Percentiles rank a stretch among this genome's conserved stretches.
These are phyloP conservation scores for Mustelus asterias DNA, from an alignment of 2,113 vertebrate genomes.

Conservation along the genomic window DNA sequence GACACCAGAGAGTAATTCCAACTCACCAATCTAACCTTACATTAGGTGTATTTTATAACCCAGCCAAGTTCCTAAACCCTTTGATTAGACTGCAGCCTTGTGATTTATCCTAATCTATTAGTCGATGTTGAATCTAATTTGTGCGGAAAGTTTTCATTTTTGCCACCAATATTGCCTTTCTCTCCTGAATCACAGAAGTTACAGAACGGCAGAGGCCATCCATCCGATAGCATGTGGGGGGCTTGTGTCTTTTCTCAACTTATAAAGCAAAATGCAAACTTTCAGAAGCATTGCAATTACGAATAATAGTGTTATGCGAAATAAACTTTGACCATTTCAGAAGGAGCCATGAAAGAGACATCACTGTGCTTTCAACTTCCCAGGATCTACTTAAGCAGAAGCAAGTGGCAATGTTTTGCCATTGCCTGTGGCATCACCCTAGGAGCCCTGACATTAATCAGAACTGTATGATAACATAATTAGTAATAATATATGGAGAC, in stretches of 20 bases:
- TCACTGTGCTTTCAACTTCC: neutral
- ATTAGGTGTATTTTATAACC: neutral
- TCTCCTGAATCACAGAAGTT: neutral
- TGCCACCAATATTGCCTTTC: neutral
- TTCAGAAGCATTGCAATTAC: neutral
- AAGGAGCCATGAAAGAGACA: neutral
- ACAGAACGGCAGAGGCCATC: neutral
- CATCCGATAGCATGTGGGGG: neutral
- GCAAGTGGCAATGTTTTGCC: neutral
- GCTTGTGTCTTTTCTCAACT: neutral
- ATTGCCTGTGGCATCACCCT: constrained; percentile 21
- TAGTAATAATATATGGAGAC: constrained; percentile 36
- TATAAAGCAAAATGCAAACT: neutral
- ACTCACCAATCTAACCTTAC: neutral
- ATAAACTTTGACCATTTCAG: neutral
- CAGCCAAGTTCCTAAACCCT: neutral
- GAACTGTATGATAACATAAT: constrained; percentile 30
- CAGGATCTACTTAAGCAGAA: neutral
- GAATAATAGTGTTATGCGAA: no score
- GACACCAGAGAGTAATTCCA: neutral
- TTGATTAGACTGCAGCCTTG: neutral
- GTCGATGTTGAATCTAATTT: constrained; percentile 15
- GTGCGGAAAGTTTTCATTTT: neutral
- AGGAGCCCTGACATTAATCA: constrained; percentile 28
- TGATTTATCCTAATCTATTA: constrained; percentile 12